A percentile compares a stretch with the other conserved stretches of the same genome.
Conservation (phyloP, 2,113 vertebrate species). For the Carassius carassius region DNA sequence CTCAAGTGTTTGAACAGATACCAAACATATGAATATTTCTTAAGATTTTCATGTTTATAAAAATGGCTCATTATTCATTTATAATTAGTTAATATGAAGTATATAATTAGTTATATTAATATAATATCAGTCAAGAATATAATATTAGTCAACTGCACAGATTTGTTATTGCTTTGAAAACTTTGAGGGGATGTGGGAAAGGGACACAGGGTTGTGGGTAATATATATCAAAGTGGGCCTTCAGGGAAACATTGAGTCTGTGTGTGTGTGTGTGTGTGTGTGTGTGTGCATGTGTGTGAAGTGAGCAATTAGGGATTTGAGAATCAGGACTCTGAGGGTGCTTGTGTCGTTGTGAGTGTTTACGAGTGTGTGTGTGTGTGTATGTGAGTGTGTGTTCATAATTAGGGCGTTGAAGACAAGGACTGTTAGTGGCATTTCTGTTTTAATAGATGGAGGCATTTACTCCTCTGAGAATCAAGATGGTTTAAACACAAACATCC, state of each 20-base stretch:
- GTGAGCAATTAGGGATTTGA: conserved; percentile 9
- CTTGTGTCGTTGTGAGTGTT: conserved; percentile 24
- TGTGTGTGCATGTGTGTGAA: conserved; percentile 19
- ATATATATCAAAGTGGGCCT: conserved; percentile 34
- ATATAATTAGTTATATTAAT: too few relatives aligned
- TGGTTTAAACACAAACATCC: conserved; percentile 39
- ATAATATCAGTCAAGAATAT: too few relatives aligned
- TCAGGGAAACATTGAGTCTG: conserved; percentile 26
- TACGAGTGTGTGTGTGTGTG: conserved; percentile 20
- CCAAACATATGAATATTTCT: background rate
- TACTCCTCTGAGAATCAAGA: conserved; percentile 41
- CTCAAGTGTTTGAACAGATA: background rate
- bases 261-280: background rate
- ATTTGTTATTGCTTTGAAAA: conserved; percentile 32
- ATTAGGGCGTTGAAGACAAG: conserved; percentile 16
- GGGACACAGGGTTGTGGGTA: background rate
- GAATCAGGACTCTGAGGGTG: conserved; percentile 15
- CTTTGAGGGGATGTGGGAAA: background rate
- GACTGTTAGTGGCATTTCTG: conserved; percentile 40
- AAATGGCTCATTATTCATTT: background rate
- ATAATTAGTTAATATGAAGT: background rate
- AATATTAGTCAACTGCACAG: background rate
- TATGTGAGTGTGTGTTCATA: conserved; percentile 34
- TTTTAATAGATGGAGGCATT: conserved; percentile 38
- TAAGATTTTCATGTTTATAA: background rate